Evolutionary conservation across 2,113 vertebrate genomes (phyloP), one percentile per base, ranked within the genome.

Genomic region (Atractosteus spatula): DNA sequence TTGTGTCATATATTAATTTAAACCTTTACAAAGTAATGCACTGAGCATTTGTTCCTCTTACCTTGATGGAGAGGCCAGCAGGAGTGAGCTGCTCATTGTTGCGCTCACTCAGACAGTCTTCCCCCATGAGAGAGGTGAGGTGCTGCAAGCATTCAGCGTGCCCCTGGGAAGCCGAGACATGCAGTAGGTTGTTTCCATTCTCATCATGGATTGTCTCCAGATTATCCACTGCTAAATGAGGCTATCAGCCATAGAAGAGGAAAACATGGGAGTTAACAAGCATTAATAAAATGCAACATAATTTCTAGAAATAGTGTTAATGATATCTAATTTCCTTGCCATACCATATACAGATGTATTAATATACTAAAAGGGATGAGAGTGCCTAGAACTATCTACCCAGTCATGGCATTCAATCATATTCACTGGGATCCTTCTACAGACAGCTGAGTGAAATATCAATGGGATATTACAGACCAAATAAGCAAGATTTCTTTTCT

Each of bases 91-190:
- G 94, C 79, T 95, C 94, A 2, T 29, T 72, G 80, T 99, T 99
- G 66, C 97, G 89, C 14, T 99, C 97, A 66, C 88, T 99, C 67
- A 99, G 93, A 77, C 95, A 93, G 74, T 99, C 97, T 80, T 99
- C 97, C 0, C 97, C 97, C 96, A 99, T 97, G 81, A 99, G 85
- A 13, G 97, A 98, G 4, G 97, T 98, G 82, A 99, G 96, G 75
- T 99, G 97, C 81, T 99, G 97, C 78, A 99, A 92, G 71, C 97
- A 98, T 67, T 98, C 96, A 0, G 94, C 85, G 10, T 99, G 97
- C 6, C 97, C 97, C 81, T 95, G 93, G 2, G 90, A 93, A 3
- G 97, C 95, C 0, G 96, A 91, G 64, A 98, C 72, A 69, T 99
- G 97, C 69, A 99, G 89, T 62, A 99, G 94, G 84, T 99, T 99